Conservation (phyloP, 2,888 invertebrate genomes). For the Pocota personata region DNA sequence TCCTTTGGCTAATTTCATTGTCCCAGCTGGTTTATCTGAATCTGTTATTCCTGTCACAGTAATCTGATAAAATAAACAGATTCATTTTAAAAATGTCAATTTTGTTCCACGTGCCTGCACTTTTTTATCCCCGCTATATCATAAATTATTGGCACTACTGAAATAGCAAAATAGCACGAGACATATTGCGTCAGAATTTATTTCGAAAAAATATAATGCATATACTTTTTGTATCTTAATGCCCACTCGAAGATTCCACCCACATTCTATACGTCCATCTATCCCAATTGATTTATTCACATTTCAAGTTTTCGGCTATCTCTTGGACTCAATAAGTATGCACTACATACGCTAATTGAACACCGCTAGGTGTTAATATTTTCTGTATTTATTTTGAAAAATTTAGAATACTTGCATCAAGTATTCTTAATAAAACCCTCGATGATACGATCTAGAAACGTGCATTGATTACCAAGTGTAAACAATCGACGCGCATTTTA, state of each 20-base stretch:
- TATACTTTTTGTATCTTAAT: background rate
- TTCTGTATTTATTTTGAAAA: background rate
- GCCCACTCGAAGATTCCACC: background rate
- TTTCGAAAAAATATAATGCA: background rate
- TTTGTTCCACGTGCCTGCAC: background rate
- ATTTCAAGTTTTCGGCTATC: background rate
- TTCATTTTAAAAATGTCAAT: background rate
- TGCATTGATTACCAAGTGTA: conserved; percentile 16
- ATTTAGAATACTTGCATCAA: background rate
- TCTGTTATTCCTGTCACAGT: no score
- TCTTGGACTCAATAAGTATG: background rate
- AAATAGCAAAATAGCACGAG: conserved; percentile 33
- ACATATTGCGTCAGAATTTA: conserved; percentile 32
- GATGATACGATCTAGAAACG: background rate
- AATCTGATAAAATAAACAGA: no score
- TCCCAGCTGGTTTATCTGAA: no score
- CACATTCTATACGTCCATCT: background rate
- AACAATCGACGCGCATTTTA: conserved; percentile 1
- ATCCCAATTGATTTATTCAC: background rate
- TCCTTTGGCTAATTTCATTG: no score
- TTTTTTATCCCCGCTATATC: background rate
- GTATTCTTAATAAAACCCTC: background rate
- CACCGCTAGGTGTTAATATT: background rate
- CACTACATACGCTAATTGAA: conserved; percentile 27
- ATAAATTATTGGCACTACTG: conserved; percentile 5